Percentiles rank a stretch among this genome's conserved stretches.
Evolutionary conservation across 2,888 invertebrate species (phyloP).

Genomic region (Latrodectus elegans): DNA sequence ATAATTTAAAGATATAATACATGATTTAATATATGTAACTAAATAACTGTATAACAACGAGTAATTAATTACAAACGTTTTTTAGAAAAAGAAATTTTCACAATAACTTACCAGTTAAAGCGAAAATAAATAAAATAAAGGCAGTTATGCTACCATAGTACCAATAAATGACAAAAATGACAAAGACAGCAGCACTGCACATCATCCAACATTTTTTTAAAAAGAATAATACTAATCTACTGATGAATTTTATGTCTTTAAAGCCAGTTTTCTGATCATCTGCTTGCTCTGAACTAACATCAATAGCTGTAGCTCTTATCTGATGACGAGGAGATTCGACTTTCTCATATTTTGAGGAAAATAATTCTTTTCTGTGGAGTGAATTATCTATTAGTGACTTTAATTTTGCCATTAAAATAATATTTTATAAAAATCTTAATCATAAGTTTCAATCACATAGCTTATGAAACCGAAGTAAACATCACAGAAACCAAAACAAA

Average conservation of each 20-base stretch:
- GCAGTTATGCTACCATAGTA: constrained; percentile 65
- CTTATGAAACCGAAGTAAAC: not conserved
- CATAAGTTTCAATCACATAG: not conserved
- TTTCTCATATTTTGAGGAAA: not conserved
- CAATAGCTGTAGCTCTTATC: constrained; percentile 12
- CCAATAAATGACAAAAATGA: constrained; percentile 68
- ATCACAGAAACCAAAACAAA: constrained; percentile 1
- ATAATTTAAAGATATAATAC: too few relatives aligned
- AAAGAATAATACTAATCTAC: constrained; percentile 51
- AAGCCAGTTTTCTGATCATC: constrained; percentile 9
- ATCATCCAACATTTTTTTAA: constrained; percentile 67
- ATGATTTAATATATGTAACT: too few relatives aligned
- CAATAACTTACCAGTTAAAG: constrained; percentile 50
- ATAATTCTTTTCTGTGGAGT: constrained; percentile 18
- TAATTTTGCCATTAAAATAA: constrained; percentile 32
- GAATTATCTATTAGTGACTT: constrained; percentile 6
- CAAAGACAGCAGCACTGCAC: constrained; percentile 64
- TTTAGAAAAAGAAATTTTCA: too few relatives aligned
- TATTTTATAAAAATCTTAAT: not conserved
- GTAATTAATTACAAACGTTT: too few relatives aligned
- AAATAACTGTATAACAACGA: too few relatives aligned
- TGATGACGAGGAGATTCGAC: constrained; percentile 28
- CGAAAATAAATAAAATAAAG: constrained; percentile 60
- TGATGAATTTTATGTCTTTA: constrained; percentile 25
- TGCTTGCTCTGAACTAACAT: not conserved